Evolutionary conservation across 2,888 invertebrate species (phyloP), one percentile per base, ranked within the genome.

Genomic region (Pandemis cinnamomeana): DNA sequence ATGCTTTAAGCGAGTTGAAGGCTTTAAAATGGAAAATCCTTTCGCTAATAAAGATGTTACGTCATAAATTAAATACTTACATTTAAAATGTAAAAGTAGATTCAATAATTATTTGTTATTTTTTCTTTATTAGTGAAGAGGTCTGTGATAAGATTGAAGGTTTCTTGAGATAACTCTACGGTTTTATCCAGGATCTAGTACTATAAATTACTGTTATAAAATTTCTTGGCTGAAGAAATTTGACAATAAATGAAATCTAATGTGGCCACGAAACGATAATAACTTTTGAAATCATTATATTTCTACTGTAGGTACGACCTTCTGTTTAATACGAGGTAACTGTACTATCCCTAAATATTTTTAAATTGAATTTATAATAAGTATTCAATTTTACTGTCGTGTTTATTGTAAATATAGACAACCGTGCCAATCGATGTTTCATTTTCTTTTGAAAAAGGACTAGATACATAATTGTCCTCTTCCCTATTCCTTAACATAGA

Each of bases 321-420:
- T 78, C 78, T 78, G 78, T 83, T 79, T 80, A 70, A 69, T 75
- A 62, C 44, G 70, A 73, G 53, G 73, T 67, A 66, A 64, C 58
- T 69, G 46, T 68, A 27, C 58, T 60, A 58, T 53, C 77, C 78
- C 20, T 72, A 77, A 36, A 78, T 80, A 80, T 80, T 82, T 81
- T 80, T 77, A 80, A 82, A 80, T 71, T 69, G 67, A 78, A 79
- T 78, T 81, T 85, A 81, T 82, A 79, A 78, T 82, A 81, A 79
- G 81, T 86, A 83, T 82, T 83, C 84, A 82, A 87, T 81, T 79
- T 84, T 86, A 87, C 83, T 84, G 83, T 87, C 85, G 81, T 88
- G 84, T 89, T 89, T 88, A 86, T 81, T 91, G 88, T 89, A 90
- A 91, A 91, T 90, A 91, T 89, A 90, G 82, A 82, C 80, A 83